A percentile compares a stretch with the other conserved stretches of the same genome.
Evolutionary conservation across 1,140 invertebrate species (phyloP).

Genomic region (Calosoma granatense): DNA sequence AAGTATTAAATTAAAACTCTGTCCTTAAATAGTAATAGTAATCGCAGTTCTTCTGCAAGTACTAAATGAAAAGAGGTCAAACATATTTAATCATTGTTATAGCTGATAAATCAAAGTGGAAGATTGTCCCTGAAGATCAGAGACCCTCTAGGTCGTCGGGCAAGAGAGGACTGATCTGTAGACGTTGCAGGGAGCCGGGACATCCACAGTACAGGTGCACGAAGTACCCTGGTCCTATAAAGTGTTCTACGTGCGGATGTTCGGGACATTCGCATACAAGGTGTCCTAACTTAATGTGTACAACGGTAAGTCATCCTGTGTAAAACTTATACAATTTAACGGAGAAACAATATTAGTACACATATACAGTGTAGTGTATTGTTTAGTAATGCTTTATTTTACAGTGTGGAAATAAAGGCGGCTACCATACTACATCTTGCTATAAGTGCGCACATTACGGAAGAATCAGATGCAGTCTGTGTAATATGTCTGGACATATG

Average conservation of each 20-base stretch:
- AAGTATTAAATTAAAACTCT: slow-evolving; percentile 26
- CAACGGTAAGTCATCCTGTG: slow-evolving; percentile 53
- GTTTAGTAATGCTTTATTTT: slow-evolving; percentile 23
- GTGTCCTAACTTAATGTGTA: slow-evolving; percentile 53
- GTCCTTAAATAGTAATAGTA: no score
- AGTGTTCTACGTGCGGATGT: slow-evolving; percentile 52
- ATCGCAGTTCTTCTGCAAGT: no score
- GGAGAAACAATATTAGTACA: slow-evolving; percentile 11
- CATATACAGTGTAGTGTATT: slow-evolving; percentile 10
- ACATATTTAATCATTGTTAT: no score
- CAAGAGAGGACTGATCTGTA: slow-evolving; percentile 37
- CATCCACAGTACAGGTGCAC: slow-evolving; percentile 41
- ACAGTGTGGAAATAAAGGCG: slow-evolving; percentile 52
- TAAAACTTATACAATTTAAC: slow-evolving; percentile 12
- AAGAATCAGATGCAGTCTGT: slow-evolving; percentile 42
- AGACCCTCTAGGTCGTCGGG: slow-evolving; percentile 17
- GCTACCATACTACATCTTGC: slow-evolving; percentile 42
- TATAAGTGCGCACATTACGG: slow-evolving; percentile 46
- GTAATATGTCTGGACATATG: slow-evolving; percentile 46
- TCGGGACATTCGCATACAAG: slow-evolving; percentile 47
- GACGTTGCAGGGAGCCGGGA: slow-evolving; percentile 44
- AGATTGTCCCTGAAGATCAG: slow-evolving; percentile 34
- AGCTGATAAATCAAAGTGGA: slow-evolving; percentile 38
- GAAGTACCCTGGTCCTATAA: slow-evolving; percentile 32
- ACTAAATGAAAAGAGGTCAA: no score